Conservation (phyloP, 2,888 invertebrate species). For the Celastrina argiolus region DNA sequence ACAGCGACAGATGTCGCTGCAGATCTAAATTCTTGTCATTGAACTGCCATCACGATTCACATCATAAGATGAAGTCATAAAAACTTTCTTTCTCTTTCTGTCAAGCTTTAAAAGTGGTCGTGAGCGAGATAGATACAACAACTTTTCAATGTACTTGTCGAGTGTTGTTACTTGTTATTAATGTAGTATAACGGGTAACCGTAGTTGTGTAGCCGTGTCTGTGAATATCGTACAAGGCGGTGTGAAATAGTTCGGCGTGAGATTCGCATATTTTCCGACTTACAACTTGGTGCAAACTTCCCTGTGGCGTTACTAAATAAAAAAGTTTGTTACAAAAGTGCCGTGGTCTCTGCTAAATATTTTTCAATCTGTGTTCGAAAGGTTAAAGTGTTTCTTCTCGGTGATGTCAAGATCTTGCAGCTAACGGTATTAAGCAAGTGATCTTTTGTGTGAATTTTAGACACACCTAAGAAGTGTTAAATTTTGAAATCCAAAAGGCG, state of each 20-base stretch:
- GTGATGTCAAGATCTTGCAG: constrained; percentile 43
- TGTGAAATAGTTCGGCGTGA: constrained; percentile 50
- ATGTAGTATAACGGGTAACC: not conserved
- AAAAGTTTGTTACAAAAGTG: constrained; percentile 27
- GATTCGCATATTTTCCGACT: constrained; percentile 31
- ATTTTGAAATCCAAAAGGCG: constrained; percentile 49
- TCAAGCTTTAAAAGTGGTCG: not conserved
- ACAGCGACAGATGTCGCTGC: constrained; percentile 22
- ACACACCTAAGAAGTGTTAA: constrained; percentile 56
- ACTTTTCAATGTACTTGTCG: constrained; percentile 46
- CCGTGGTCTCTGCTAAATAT: constrained; percentile 21
- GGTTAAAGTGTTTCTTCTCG: constrained; percentile 32
- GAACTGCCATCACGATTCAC: not conserved
- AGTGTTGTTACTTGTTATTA: not conserved
- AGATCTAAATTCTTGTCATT: not conserved
- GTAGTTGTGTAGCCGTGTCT: constrained; percentile 17
- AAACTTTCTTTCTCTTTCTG: constrained; percentile 28
- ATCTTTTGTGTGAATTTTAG: constrained; percentile 59
- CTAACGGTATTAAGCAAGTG: constrained; percentile 61
- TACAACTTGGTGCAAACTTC: constrained; percentile 27
- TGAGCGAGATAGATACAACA: constrained; percentile 42
- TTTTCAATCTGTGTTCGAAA: not conserved
- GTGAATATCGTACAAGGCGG: not conserved
- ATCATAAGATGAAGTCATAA: constrained; percentile 15
- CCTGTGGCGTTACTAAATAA: constrained; percentile 27